Conservation (phyloP, 2,113 vertebrate species). For the Hydropotes inermis region DNA sequence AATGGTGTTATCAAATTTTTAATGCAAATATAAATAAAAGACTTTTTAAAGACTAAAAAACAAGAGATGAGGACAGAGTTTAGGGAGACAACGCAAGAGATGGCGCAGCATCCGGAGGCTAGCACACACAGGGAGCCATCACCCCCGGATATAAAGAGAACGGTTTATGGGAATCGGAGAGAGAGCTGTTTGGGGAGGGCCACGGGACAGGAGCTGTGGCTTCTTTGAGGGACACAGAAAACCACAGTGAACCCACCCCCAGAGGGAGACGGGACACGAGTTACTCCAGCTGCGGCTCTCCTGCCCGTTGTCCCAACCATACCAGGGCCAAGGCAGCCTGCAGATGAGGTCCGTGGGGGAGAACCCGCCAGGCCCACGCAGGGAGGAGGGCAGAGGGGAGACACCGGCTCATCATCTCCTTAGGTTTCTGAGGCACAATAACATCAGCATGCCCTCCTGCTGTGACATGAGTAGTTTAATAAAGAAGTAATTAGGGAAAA, state of each 20-base stretch:
- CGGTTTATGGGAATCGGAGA: background rate
- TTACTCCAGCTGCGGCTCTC: background rate
- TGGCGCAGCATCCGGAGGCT: no score
- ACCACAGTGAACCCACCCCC: background rate
- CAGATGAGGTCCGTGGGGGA: no score
- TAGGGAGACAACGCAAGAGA: background rate
- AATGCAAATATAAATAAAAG: background rate
- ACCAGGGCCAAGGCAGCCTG: background rate
- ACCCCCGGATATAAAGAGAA: background rate
- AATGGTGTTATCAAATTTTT: background rate
- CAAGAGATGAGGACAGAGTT: background rate
- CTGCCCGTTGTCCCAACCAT: background rate
- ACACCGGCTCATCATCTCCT: background rate
- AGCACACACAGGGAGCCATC: background rate
- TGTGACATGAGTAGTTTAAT: slow-evolving; percentile 27
- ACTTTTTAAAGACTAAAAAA: background rate
- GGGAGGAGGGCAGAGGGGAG: background rate
- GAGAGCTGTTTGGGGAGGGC: background rate
- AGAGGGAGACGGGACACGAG: background rate
- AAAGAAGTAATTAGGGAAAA: slow-evolving; percentile 55
- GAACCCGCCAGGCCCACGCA: no score
- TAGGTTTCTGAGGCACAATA: slow-evolving; percentile 1
- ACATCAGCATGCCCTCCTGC: background rate
- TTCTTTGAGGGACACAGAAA: background rate
- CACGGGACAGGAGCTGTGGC: background rate